Conservation (phyloP, 2,797 vertebrate genomes). For the Alouatta caraya region DNA sequence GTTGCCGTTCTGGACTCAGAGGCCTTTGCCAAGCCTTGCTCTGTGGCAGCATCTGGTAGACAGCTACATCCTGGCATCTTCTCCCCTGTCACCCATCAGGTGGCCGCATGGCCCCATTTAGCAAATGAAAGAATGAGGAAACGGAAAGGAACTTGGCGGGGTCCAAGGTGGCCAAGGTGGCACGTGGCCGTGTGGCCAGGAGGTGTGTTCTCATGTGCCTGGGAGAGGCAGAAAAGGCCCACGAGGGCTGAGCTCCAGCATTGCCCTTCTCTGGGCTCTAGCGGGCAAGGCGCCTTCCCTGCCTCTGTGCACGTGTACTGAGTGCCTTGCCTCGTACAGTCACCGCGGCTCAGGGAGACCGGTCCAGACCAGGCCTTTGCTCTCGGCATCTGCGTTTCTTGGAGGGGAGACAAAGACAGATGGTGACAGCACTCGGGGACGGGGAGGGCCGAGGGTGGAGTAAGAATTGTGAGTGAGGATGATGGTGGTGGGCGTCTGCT, state of each 20-base stretch:
- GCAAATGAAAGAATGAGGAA: not conserved
- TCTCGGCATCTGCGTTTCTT: not conserved
- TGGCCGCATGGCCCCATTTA: not conserved
- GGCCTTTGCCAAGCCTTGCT: not conserved
- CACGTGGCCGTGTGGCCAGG: not conserved
- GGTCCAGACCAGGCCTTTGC: not conserved
- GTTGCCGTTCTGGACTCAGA: not conserved
- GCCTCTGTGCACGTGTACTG: fast-evolving
- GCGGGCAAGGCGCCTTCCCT: not conserved
- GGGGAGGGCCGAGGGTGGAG: too few species aligned
- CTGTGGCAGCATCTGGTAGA: not conserved
- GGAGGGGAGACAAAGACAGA: not conserved
- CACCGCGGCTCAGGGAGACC: not conserved
- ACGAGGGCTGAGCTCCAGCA: not conserved
- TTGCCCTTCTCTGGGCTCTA: not conserved
- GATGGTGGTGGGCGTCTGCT: not conserved
- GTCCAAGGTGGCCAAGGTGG: not conserved
- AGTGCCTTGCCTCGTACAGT: not conserved
- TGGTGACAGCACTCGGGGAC: not conserved
- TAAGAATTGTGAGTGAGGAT: not conserved
- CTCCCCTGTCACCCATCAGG: not conserved
- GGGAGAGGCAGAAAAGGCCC: not conserved
- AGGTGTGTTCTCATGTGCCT: not conserved
- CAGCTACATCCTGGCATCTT: not conserved
- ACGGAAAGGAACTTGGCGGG: not conserved